Evolutionary conservation across 2,888 invertebrate genomes (phyloP), one percentile per base, ranked within the genome.

Genomic region (Aleiodes alternator): DNA sequence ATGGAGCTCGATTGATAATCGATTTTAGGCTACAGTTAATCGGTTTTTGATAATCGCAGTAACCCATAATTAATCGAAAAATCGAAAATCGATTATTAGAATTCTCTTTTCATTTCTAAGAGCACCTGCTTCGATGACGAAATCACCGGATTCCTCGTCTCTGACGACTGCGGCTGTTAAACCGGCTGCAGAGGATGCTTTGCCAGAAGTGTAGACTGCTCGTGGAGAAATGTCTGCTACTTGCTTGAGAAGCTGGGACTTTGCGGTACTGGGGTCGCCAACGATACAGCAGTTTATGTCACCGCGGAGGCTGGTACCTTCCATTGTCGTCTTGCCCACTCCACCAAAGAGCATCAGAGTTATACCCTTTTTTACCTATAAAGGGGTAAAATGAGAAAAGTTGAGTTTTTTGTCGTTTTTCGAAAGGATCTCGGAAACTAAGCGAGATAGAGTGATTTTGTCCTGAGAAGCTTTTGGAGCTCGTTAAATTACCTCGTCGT

Each of bases 101-200:
- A n/a, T n/a, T n/a, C n/a, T n/a, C n/a, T n/a, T n/a, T n/a, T n/a
- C n/a, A n/a, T n/a, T n/a, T n/a, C n/a, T 99, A 43, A 99, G 91
- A 0, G 99, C 99, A n/a, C 99, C 99, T 7, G 99, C 99, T 91
- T 99, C 99, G 79, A 99, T 99, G 8, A 99, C 99, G 90, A 99
- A 99, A 90, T 99, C 99, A 79, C 95, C 95, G 0, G 98, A 96
- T 89, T 99, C 99, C 89, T 99, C 99, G 87, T 99, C 99, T 90
- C 93, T 94, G 0, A 99, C 98, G 0, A 99, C 99, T 16, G 99
- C 99, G 0, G 99, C 99, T 0, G 99, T 99, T 66, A 99, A 92
- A 92, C 99, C 99, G 69, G 99, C 99, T 0, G 99, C 99, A 2
- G 95, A 95, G 0, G 98, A 98, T 0, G 98, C 99, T 90, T 99